Conservation (phyloP, 2,888 invertebrate species). For the Zootermopsis nevadensis region DNA sequence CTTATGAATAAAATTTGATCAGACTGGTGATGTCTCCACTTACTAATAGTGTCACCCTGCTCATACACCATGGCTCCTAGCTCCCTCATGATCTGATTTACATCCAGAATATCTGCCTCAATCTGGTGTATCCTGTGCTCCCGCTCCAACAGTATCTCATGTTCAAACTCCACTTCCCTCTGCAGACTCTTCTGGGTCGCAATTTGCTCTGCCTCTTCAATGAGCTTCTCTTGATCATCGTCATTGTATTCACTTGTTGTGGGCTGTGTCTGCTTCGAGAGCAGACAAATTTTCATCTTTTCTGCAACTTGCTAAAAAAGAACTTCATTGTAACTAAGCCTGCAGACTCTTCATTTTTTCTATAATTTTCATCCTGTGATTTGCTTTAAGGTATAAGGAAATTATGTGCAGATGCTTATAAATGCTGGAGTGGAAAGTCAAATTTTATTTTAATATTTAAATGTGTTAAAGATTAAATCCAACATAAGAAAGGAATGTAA, state of each 20-base stretch:
- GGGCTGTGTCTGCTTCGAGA: conserved; percentile 55
- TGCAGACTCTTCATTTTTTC: neutral
- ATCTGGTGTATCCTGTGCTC: conserved; percentile 84
- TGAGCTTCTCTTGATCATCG: conserved; percentile 53
- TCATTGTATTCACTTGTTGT: conserved; percentile 55
- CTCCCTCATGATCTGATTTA: conserved; percentile 85
- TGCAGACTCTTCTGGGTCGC: conserved; percentile 58
- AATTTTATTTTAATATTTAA: no score
- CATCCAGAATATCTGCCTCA: conserved; percentile 84
- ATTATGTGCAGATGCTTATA: no score
- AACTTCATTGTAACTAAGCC: neutral
- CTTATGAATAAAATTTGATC: no score
- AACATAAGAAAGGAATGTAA: no score
- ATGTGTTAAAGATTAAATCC: no score
- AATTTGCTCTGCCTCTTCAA: conserved; percentile 58
- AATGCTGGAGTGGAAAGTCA: no score
- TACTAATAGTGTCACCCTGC: conserved; percentile 81
- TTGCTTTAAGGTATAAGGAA: no score
- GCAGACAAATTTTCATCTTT: conserved; percentile 75
- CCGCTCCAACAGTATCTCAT: conserved; percentile 82
- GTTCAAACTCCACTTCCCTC: conserved; percentile 79
- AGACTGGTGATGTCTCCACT: conserved; percentile 3
- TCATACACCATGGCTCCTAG: conserved; percentile 76
- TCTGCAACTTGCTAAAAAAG: conserved; percentile 70
- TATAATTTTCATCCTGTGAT: no score